A percentile compares a stretch with the other conserved stretches of the same genome.
phyloP scores from a whole-genome alignment of 2,113 vertebrate genomes.

The Equus przewalskii region DNA sequence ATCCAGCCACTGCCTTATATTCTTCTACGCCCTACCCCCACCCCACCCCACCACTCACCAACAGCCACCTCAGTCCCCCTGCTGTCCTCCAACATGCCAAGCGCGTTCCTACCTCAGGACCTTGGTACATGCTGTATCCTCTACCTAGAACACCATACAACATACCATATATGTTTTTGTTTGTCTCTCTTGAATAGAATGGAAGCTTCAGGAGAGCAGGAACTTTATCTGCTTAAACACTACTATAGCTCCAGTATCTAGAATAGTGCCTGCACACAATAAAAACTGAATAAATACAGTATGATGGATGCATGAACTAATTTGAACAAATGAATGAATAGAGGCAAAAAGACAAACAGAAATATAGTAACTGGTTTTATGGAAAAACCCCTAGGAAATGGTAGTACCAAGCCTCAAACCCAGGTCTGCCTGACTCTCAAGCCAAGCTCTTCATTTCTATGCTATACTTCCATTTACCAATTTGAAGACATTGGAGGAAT shows the following conservation, averaged over 20 bases:
- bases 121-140: neutral
- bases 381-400: neutral
- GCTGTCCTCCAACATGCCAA: neutral
- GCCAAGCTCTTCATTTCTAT: neutral
- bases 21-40: neutral
- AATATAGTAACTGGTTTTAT: neutral
- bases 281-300: neutral
- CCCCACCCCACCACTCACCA: neutral
- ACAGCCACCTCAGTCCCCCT: neutral
- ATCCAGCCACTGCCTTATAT: neutral
- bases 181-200: neutral
- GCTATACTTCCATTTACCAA: neutral
- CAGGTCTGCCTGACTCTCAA: neutral
- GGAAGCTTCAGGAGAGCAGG: neutral
- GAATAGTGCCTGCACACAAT: neutral
- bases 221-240: neutral
- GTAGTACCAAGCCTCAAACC: neutral
- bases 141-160: neutral
- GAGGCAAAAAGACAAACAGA: neutral
- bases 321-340: neutral
- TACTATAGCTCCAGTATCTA: neutral
- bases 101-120: neutral
- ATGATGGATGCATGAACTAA: neutral
- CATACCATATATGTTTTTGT: neutral
- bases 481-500: neutral